Base-by-base conservation (phyloP, 2,113 vertebrate species). In the Danionella cerebrum region DNA sequence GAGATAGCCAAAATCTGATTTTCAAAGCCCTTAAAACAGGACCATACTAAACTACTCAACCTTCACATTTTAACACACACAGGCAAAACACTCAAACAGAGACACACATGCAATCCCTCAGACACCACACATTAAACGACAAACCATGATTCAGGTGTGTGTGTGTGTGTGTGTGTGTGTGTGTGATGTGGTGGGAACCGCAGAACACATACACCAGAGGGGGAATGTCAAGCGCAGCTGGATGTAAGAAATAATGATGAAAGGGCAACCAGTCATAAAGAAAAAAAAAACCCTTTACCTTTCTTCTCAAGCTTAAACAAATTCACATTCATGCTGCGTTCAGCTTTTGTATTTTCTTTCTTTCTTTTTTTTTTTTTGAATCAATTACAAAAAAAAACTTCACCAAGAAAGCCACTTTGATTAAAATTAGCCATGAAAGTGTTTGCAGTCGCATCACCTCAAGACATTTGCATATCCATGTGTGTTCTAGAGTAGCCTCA, bases 111-210 rank as follows among this genome's bases (percentile, higher is more conserved):
- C 6, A 35, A 41, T 33, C 16, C 14, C 36, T 29, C 27, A 54
- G 35, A n/a, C 41, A 35, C 19, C 10, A 1, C 39, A 36, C 16
- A 33, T 55, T 18, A 45, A 45, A 67, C 14, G 41, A 47, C 13
- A 35, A 38, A 1, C 14, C 5, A 44, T 44, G 39, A 53, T 13
- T 42, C 21, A 44, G 1, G 25, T 38, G 31, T 7, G 31, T 47
- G 44, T 64, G 59, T 48, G 59, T 7, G 31, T 47, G 44, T 64
- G 59, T 48, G 59, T 7, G 31, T 47, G 44, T 7, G 31, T 47
- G 44, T 64, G 59, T 48, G 59, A 64, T 64, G 42, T 64, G 29
- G 59, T 22, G 12, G 36, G 19, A 63, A 36, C 59, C 47, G 22
- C 44, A 24, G 44, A 13, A 11, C 1, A 63, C 33, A 48, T 36